Evolutionary conservation across 1,140 invertebrate genomes (phyloP).

Genomic region (Parapsyche elsis): DNA sequence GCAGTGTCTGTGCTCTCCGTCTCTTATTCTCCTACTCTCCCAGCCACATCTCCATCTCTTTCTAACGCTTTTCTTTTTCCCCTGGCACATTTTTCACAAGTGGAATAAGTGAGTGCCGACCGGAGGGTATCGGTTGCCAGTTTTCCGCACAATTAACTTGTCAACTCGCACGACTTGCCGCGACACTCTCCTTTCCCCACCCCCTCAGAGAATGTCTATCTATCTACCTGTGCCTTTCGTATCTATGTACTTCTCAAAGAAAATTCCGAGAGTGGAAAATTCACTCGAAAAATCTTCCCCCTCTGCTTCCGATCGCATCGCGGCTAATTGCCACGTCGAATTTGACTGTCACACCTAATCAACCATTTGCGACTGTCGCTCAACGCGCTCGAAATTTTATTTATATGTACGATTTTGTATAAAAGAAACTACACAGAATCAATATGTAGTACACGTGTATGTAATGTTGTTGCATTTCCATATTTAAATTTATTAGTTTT

Average conservation of each 20-base stretch:
- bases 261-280: neutral
- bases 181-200: conserved; percentile 17
- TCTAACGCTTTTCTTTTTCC: conserved; percentile 17
- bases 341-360: too few species aligned
- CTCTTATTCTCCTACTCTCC: neutral
- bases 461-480: too few species aligned
- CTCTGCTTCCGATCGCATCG: neutral
- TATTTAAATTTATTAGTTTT: too few species aligned
- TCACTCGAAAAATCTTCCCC: neutral
- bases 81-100: conserved; percentile 41
- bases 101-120: conserved; percentile 49
- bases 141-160: conserved; percentile 51
- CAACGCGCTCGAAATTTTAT: too few species aligned
- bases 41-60: neutral
- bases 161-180: conserved; percentile 48
- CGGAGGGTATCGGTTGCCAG: conserved; percentile 49
- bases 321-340: neutral
- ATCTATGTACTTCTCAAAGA: neutral
- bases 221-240: neutral
- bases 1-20: neutral
- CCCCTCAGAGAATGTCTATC: neutral
- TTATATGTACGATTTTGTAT: too few species aligned
- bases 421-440: too few species aligned
- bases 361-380: too few species aligned
- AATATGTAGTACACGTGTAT: too few species aligned